These are phyloP conservation scores for Australoheros facetus DNA, from an alignment of 2,797 vertebrate genomes.

Conservation along the genomic window DNA sequence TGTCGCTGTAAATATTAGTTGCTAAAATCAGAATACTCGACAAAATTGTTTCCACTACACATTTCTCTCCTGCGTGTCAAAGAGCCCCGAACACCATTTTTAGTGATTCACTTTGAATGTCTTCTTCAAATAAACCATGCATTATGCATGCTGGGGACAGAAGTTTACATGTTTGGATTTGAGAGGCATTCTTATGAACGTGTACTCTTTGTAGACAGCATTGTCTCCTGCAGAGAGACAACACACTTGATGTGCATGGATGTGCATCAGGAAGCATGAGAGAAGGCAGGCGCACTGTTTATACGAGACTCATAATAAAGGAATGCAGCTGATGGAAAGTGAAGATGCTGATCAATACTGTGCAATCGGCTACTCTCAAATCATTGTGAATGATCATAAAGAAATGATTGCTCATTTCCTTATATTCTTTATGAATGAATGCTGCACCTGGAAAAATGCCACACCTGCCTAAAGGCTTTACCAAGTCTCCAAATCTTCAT, in stretches of 20 bases:
- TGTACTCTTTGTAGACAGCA: neutral
- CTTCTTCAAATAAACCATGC: constrained; percentile 3
- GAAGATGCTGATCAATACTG: constrained; percentile 23
- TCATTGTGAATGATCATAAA: constrained; percentile 8
- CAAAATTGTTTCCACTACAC: neutral
- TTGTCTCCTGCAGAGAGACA: constrained; percentile 15
- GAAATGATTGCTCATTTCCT: constrained; percentile 10
- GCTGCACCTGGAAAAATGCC: constrained; percentile 18
- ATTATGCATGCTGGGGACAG: constrained; percentile 20
- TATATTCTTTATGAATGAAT: constrained; percentile 2
- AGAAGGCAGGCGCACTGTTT: neutral
- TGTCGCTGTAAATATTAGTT: neutral
- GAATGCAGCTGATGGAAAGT: constrained; percentile 4
- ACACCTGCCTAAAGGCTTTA: constrained; percentile 19
- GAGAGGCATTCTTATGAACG: constrained; percentile 12
- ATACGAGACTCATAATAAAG: constrained; percentile 7
- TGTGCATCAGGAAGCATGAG: neutral
- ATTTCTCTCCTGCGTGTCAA: neutral
- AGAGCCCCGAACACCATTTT: neutral
- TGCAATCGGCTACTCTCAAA: constrained; percentile 10
- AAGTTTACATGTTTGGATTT: constrained; percentile 22
- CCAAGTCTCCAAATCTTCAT: constrained; percentile 17
- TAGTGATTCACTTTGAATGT: constrained; percentile 13
- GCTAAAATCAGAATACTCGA: constrained; percentile 5
- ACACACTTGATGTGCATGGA: neutral